These are phyloP conservation scores for Hyperopisus bebe DNA, from an alignment of 2,113 vertebrate species.

Conservation along the genomic window DNA sequence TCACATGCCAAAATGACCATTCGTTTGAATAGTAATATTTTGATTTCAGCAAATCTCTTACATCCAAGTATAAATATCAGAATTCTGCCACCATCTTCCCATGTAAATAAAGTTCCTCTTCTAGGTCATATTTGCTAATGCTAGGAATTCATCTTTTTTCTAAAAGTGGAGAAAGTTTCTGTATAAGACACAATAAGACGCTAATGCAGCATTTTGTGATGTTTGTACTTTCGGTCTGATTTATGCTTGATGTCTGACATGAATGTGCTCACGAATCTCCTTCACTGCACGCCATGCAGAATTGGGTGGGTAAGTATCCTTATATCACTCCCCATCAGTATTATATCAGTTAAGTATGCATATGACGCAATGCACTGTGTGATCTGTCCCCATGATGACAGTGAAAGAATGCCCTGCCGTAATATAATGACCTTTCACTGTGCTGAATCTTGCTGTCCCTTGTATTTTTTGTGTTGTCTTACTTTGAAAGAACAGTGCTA, in stretches of 20 bases:
- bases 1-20: slow-evolving; percentile 34
- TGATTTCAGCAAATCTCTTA: not conserved
- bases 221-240: not conserved
- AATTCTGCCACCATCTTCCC: not conserved
- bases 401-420: not conserved
- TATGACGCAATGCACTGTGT: not conserved
- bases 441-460: not conserved
- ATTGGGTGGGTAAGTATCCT: not conserved
- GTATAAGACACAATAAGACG: not conserved
- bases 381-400: not conserved
- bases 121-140: not conserved
- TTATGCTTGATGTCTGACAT: not conserved
- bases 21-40: slow-evolving; percentile 19
- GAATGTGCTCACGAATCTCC: not conserved
- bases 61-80: not conserved
- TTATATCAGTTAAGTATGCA: not conserved
- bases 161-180: not conserved
- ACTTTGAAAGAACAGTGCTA: not conserved
- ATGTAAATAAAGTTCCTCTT: not conserved
- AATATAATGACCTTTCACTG: not conserved
- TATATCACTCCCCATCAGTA: not conserved
- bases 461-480: not conserved
- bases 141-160: not conserved
- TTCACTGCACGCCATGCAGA: not conserved
- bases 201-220: not conserved